Conservation (phyloP, 2,888 invertebrate species). For the Alviniconcha strummeri region DNA sequence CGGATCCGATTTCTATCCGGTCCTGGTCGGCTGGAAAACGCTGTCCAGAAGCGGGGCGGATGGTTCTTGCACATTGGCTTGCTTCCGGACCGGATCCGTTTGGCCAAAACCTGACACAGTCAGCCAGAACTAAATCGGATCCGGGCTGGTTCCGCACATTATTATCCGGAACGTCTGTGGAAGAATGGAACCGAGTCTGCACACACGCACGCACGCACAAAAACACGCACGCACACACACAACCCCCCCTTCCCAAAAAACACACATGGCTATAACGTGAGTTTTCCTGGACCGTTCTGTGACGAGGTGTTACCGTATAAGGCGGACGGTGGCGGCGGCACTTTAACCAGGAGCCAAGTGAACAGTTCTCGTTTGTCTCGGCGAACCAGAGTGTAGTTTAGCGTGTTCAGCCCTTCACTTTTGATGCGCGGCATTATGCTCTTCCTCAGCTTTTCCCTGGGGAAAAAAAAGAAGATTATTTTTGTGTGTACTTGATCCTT, state of each 20-base stretch:
- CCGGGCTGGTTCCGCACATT: too few relatives aligned
- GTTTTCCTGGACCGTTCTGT: not conserved
- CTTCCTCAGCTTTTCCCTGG: not conserved
- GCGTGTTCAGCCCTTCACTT: conserved; percentile 28
- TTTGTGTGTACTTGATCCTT: too few relatives aligned
- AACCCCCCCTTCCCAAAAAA: not conserved
- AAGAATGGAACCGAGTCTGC: not conserved
- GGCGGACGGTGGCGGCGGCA: not conserved
- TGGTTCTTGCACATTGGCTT: too few relatives aligned
- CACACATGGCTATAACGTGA: not conserved
- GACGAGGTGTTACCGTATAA: not conserved
- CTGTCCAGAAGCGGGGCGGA: too few relatives aligned
- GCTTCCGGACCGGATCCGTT: too few relatives aligned
- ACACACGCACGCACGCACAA: not conserved
- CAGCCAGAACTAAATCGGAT: too few relatives aligned
- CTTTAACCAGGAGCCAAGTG: conserved; percentile 13
- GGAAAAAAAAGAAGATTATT: too few relatives aligned
- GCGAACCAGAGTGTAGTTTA: conserved; percentile 11
- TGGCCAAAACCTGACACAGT: too few relatives aligned
- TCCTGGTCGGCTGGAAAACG: too few relatives aligned
- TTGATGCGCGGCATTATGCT: not conserved
- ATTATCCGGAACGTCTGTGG: too few relatives aligned
- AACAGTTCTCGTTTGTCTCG: conserved; percentile 7
- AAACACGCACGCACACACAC: conserved; percentile 8
- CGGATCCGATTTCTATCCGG: too few relatives aligned